Evolutionary conservation across 2,888 invertebrate species (phyloP).

Genomic region (Conistra vaccinii): DNA sequence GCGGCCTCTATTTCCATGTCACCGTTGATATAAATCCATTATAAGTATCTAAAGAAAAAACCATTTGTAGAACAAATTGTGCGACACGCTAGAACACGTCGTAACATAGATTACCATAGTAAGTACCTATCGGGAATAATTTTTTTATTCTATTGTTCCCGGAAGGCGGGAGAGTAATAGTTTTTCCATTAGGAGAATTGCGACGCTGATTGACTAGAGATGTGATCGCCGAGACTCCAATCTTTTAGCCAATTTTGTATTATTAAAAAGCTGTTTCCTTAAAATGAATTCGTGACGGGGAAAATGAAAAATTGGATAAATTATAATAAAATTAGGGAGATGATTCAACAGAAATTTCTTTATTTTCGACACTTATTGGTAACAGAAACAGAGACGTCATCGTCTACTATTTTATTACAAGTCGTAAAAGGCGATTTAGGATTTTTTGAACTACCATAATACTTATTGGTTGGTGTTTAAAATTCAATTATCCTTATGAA

Average conservation of each 20-base stretch:
- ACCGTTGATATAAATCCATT: too few species aligned
- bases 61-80: slow-evolving; percentile 78
- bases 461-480: neutral
- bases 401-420: neutral
- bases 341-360: slow-evolving; percentile 11
- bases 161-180: slow-evolving; percentile 74
- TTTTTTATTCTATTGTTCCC: slow-evolving; percentile 74
- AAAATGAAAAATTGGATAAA: slow-evolving; percentile 51
- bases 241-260: slow-evolving; percentile 53
- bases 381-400: slow-evolving; percentile 5
- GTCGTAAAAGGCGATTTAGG: too few species aligned
- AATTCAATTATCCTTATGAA: neutral
- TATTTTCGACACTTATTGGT: slow-evolving; percentile 11
- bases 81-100: slow-evolving; percentile 70
- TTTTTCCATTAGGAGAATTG: slow-evolving; percentile 78
- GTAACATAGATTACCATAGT: slow-evolving; percentile 76
- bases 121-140: slow-evolving; percentile 55
- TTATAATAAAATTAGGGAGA: slow-evolving; percentile 37
- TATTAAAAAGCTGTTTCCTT: slow-evolving; percentile 48
- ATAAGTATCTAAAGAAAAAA: slow-evolving; percentile 37
- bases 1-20: slow-evolving; percentile 14
- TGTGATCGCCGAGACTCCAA: slow-evolving; percentile 56
- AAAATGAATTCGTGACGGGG: slow-evolving; percentile 45
- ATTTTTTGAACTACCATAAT: neutral
- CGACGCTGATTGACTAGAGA: slow-evolving; percentile 72